These are phyloP conservation scores for Cinclus cinclus DNA, from an alignment of 2,113 vertebrate genomes.

Conservation along the genomic window DNA sequence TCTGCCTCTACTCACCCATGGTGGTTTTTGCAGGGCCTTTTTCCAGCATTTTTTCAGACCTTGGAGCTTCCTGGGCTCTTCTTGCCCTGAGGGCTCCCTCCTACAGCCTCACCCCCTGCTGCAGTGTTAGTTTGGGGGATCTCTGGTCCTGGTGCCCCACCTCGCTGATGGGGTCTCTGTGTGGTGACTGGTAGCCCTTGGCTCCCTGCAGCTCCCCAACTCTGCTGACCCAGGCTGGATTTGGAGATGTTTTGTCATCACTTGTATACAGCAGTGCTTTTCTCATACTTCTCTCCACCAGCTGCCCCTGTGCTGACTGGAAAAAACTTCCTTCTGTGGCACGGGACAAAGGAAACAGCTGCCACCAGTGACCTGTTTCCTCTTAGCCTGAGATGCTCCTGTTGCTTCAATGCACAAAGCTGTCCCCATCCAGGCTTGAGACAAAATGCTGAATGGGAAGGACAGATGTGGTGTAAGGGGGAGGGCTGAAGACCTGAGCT, in stretches of 20 bases:
- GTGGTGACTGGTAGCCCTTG: not conserved
- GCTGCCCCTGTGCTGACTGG: not conserved
- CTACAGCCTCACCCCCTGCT: not conserved
- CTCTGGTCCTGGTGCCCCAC: fast-evolving
- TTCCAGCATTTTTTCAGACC: not conserved
- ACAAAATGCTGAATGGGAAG: not conserved
- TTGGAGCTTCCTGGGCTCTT: not conserved
- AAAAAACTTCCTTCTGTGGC: not conserved
- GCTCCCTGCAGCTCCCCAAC: not conserved
- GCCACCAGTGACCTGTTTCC: not conserved
- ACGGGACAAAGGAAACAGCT: not conserved
- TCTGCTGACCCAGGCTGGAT: conserved; percentile 28
- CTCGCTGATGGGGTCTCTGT: not conserved
- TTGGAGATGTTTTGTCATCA: not conserved
- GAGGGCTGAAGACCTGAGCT: not conserved
- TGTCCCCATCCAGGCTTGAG: not conserved
- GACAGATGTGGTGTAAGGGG: not conserved
- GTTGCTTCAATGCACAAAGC: not conserved
- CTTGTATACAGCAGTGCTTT: not conserved
- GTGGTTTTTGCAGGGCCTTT: not conserved
- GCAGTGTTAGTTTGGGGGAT: not conserved
- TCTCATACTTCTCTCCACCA: conserved; percentile 22
- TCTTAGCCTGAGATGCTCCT: not conserved
- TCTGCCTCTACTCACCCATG: not conserved
- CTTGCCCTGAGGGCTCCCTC: not conserved